These are phyloP conservation scores for Rhinichthys osculus DNA, from an alignment of 2,797 vertebrate species.

Conservation along the genomic window DNA sequence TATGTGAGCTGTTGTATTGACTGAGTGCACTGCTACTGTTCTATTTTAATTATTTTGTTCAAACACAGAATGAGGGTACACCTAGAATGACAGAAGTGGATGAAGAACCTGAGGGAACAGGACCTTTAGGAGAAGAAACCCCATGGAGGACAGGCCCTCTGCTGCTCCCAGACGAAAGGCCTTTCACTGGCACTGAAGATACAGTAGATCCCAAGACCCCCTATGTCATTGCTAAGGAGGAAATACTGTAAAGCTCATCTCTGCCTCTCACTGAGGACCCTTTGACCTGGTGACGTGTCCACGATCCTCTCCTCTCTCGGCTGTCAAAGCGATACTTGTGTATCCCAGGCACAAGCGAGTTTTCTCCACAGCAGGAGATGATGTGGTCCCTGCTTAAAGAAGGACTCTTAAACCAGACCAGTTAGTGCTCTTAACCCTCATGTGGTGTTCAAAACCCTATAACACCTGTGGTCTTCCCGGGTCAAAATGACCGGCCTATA, in stretches of 20 bases:
- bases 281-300: not conserved
- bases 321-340: slow-evolving; percentile 1
- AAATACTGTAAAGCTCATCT: slow-evolving; percentile 11
- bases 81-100: not conserved
- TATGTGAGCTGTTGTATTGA: too few relatives aligned
- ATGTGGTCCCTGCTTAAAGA: slow-evolving; percentile 21
- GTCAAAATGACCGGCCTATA: too few relatives aligned
- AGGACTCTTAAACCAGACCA: slow-evolving; percentile 23
- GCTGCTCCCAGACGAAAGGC: slow-evolving; percentile 1
- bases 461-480: too few relatives aligned
- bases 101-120: not conserved
- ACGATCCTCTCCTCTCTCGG: slow-evolving; percentile 2
- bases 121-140: not conserved
- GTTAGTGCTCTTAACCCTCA: not conserved
- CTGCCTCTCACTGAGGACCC: not conserved
- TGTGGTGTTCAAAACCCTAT: too few relatives aligned
- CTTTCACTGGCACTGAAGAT: not conserved
- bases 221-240: not conserved
- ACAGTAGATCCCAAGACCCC: not conserved
- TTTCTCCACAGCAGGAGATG: not conserved
- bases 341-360: not conserved
- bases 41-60: not conserved
- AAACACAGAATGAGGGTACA: not conserved
- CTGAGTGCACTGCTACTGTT: too few relatives aligned
- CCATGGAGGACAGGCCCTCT: not conserved